A percentile compares a stretch with the other conserved stretches of the same genome.
Evolutionary conservation across 2,113 vertebrate species (phyloP).

Genomic region (Mellivora capensis): DNA sequence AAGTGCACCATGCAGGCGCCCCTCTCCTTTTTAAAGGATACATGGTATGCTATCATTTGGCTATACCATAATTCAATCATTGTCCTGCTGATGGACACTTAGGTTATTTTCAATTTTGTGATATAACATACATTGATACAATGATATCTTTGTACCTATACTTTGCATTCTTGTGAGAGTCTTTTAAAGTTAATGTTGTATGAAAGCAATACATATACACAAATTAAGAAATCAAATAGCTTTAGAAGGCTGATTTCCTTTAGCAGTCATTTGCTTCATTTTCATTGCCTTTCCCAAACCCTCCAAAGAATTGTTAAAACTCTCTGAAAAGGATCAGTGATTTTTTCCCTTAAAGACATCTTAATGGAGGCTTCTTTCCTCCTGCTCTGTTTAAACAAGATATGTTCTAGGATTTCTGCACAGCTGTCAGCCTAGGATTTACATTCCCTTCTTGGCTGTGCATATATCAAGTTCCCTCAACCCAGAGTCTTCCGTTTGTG

Average conservation of each 20-base stretch:
- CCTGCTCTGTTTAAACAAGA: background rate
- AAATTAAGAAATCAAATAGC: slow-evolving; percentile 17
- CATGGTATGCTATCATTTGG: background rate
- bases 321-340: slow-evolving; percentile 40
- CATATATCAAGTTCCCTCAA: background rate
- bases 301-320: slow-evolving; percentile 21
- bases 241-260: slow-evolving; percentile 10
- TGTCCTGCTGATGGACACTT: background rate
- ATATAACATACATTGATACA: background rate
- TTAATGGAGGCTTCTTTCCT: background rate
- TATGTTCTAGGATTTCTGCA: background rate
- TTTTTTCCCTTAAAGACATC: slow-evolving; percentile 6
- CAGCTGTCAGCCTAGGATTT: background rate
- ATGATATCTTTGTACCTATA: background rate
- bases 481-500: background rate
- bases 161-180: slow-evolving; percentile 1
- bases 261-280: slow-evolving; percentile 25
- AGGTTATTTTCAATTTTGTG: slow-evolving; percentile 14
- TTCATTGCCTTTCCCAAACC: background rate
- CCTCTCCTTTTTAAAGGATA: background rate
- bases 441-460: background rate
- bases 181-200: slow-evolving; percentile 26
- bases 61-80: background rate
- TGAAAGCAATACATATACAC: background rate
- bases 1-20: background rate